These are phyloP conservation scores for Lagopus leucura DNA, from an alignment of 2,113 vertebrate species.

Conservation along the genomic window DNA sequence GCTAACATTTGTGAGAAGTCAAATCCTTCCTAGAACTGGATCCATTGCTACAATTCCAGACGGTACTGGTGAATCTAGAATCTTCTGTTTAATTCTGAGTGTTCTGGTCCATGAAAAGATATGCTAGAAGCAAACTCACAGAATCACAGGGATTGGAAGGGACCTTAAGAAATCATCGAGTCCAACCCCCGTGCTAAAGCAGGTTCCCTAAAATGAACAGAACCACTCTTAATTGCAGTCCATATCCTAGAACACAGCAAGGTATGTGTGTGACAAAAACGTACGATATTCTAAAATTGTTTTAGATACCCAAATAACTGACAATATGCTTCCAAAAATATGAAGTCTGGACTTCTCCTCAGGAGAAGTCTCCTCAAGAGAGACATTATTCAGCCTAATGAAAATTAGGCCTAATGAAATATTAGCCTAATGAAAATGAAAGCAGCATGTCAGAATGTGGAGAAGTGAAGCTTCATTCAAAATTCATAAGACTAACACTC, in stretches of 20 bases:
- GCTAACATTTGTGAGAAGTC: not conserved
- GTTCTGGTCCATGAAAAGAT: not conserved
- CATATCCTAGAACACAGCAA: not conserved
- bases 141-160: too few species aligned
- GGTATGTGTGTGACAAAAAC: not conserved
- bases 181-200: too few species aligned
- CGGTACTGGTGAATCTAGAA: not conserved
- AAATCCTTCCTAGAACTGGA: not conserved
- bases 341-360: not conserved
- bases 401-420: not conserved
- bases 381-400: constrained; percentile 7
- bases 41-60: not conserved
- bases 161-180: too few species aligned
- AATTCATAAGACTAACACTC: not conserved
- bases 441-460: not conserved
- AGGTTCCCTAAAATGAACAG: not conserved
- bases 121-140: not conserved
- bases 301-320: not conserved
- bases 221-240: not conserved
- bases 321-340: not conserved
- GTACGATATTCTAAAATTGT: not conserved
- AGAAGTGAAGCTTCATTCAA: not conserved
- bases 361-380: not conserved
- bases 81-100: not conserved
- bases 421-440: constrained; percentile 17